phyloP scores from a whole-genome alignment of 2,888 invertebrate genomes.

The Mesodorylaimus sp. region DNA sequence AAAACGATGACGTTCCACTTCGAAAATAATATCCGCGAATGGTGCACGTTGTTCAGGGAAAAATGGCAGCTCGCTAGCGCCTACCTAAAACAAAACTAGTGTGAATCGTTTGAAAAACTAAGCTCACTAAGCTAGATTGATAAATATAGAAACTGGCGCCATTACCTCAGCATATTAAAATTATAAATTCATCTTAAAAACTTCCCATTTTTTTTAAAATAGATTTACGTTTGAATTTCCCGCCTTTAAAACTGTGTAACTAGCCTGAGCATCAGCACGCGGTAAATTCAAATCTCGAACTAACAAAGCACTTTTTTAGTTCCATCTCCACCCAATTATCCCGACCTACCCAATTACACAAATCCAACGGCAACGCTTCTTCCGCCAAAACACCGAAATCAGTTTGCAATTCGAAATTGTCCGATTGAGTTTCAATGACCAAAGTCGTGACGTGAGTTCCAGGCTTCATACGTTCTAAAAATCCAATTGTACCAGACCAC shows the following conservation, averaged over 20 bases:
- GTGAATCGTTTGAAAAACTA: too few relatives aligned
- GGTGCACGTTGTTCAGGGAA: conserved; percentile 21
- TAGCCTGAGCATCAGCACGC: too few relatives aligned
- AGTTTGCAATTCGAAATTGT: conserved; percentile 25
- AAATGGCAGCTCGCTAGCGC: conserved; percentile 31
- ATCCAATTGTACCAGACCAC: conserved; percentile 3
- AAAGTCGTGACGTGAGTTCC: conserved; percentile 34
- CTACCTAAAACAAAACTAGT: conserved; percentile 20
- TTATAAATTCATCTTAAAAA: too few relatives aligned
- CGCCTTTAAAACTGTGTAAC: too few relatives aligned
- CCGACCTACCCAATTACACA: conserved; percentile 12
- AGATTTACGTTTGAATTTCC: too few relatives aligned
- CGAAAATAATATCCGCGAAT: conserved; percentile 34
- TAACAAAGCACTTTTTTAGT: too few relatives aligned
- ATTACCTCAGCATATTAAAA: too few relatives aligned
- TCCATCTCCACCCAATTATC: too few relatives aligned
- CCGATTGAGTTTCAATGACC: conserved; percentile 29
- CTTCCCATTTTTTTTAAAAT: too few relatives aligned
- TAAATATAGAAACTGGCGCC: too few relatives aligned
- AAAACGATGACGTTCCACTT: conserved; percentile 33
- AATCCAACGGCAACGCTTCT: conserved; percentile 31
- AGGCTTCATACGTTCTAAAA: conserved; percentile 25
- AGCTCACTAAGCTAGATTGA: too few relatives aligned
- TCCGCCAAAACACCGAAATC: conserved; percentile 33
- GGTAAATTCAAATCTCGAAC: too few relatives aligned